Evolutionary conservation across 2,797 vertebrate genomes (phyloP), one percentile per base, ranked within the genome.

Genomic region (Mus minutoides): DNA sequence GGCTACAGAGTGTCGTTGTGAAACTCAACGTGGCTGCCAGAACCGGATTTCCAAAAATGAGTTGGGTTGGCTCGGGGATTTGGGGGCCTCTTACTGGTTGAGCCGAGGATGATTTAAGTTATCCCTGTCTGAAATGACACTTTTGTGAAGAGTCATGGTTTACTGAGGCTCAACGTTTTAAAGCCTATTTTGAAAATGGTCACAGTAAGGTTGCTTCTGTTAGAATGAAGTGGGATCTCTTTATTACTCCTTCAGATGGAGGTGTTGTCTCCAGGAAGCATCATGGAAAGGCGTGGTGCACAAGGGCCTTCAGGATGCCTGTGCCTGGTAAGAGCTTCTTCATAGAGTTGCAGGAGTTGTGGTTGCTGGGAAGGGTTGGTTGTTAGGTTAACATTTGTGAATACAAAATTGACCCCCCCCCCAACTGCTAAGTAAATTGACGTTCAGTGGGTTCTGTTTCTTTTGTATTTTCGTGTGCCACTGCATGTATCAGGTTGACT

Each of bases 91-190:
- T 29, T 13, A 11, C 40, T 56, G 96, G 92, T 95, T 97, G 98
- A 98, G 98, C 98, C 26, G 1, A 95, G 97, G 98, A 98, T 98
- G 98, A 98, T 92, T 62, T 31, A 52, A 90, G 98, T 98, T 98
- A 98, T 98, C 98, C 98, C 98, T 98, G 98, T 97, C 98, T 96
- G 98, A 98, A 67, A 97, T 26, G 16, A 0, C 9, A 2, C 14
- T 91, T 92, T 90, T 24, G 34, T 98, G 98, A 98, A 95, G 98
- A 98, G 95, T 26, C 40, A 0, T 62, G 54, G 88, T 3, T 95
- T 37, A 12, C 98, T 98, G 98, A 98, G 95, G 98, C 96, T 98
- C 97, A 94, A 91, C 96, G 37, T 16, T 67, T 22, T 67, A 80
- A 40, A 2, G 7, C 6, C n/a, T 54, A 0, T 78, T 17, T 93